phyloP scores from a whole-genome alignment of 1,140 invertebrate species.

The Popillia japonica region DNA sequence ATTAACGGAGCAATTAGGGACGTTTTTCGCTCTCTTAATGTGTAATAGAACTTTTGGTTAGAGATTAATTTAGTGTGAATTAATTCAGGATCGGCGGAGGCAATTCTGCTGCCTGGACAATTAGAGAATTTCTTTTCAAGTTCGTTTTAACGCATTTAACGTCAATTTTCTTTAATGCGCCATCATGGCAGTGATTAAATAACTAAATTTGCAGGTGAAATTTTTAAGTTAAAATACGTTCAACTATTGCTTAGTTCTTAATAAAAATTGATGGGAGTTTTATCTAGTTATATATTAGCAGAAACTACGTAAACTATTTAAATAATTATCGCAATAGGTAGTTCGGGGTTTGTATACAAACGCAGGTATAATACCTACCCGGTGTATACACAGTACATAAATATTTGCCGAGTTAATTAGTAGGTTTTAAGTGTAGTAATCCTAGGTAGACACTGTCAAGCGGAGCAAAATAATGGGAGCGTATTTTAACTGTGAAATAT shows the following conservation, averaged over 20 bases:
- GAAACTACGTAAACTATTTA: too few species aligned
- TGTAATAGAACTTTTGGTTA: slow-evolving; percentile 51
- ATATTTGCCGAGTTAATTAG: slow-evolving; percentile 33
- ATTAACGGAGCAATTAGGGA: slow-evolving; percentile 55
- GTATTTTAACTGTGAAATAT: slow-evolving; percentile 25
- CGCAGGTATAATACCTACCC: neutral
- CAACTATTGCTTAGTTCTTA: too few species aligned
- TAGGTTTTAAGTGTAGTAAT: slow-evolving; percentile 28
- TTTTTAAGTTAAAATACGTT: too few species aligned
- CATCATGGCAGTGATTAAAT: too few species aligned
- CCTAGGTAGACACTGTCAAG: slow-evolving; percentile 28
- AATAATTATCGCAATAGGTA: too few species aligned
- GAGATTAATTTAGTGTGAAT: slow-evolving; percentile 52
- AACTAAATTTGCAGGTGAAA: too few species aligned
- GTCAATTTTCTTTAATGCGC: too few species aligned
- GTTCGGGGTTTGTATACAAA: too few species aligned
- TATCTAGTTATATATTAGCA: too few species aligned
- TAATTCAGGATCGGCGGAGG: slow-evolving; percentile 8
- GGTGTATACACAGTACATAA: neutral
- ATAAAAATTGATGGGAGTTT: too few species aligned
- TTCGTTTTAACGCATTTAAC: too few species aligned
- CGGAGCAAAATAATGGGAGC: slow-evolving; percentile 24
- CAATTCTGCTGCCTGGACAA: slow-evolving; percentile 23
- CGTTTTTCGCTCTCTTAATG: slow-evolving; percentile 50
- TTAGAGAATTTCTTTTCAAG: slow-evolving; percentile 15